These are phyloP conservation scores for Ectemnius continuus DNA, from an alignment of 2,888 invertebrate species.

Conservation along the genomic window DNA sequence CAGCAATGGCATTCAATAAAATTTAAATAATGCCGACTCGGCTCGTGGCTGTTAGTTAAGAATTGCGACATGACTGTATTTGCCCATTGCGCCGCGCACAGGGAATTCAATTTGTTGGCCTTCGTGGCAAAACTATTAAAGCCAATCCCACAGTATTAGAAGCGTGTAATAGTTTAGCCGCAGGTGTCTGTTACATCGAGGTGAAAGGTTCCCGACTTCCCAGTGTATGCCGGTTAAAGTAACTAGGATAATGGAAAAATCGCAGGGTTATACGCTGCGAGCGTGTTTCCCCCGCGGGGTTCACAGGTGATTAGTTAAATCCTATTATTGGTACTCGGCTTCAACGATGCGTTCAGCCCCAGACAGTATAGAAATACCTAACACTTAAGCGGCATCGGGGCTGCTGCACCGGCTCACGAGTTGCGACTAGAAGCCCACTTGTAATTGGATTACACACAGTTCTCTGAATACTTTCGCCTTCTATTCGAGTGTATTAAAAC, in stretches of 20 bases:
- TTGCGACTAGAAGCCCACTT: constrained; percentile 41
- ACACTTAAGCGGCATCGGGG: constrained; percentile 44
- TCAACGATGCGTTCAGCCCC: constrained; percentile 42
- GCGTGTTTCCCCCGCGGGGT: constrained; percentile 21
- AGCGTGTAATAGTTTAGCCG: background rate
- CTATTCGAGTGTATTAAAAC: background rate
- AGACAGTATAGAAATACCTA: constrained; percentile 40
- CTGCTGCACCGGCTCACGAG: constrained; percentile 17
- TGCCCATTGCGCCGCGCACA: no score
- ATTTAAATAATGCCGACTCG: background rate
- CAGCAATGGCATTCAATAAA: background rate
- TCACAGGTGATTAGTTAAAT: constrained; percentile 52
- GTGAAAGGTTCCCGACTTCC: constrained; percentile 9
- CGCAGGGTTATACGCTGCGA: constrained; percentile 3
- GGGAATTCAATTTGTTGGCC: no score
- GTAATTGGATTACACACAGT: constrained; percentile 57
- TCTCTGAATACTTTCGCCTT: no score
- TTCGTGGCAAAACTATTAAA: no score
- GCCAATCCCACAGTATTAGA: background rate
- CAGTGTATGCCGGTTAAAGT: background rate
- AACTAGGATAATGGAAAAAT: constrained; percentile 21
- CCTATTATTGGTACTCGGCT: constrained; percentile 48
- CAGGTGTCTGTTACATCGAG: background rate
- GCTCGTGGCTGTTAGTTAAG: background rate
- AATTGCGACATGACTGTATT: background rate